phyloP scores from a whole-genome alignment of 92 coral and sea anemone species.

The Chrysogorgia sp. region DNA sequence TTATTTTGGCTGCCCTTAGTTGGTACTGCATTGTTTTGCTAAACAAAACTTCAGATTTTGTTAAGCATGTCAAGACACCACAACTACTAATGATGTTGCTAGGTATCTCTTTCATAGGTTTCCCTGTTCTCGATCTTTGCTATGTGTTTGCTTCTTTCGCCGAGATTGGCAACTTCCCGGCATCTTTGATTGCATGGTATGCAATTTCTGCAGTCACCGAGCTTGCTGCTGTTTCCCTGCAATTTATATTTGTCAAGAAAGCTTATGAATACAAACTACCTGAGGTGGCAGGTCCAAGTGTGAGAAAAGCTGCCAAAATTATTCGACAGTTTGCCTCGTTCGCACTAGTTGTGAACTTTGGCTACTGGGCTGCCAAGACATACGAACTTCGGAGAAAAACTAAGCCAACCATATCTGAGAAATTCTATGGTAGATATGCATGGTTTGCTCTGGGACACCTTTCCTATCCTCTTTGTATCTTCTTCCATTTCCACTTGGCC shows the following conservation, averaged over 20 bases:
- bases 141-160: constrained; percentile 7
- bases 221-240: constrained; percentile 4
- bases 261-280: constrained; percentile 19
- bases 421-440: constrained; percentile 32
- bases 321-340: constrained; percentile 37
- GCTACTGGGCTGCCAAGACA: constrained; percentile 39
- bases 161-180: constrained; percentile 8
- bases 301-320: not conserved
- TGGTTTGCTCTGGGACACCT: constrained; percentile 32
- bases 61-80: not conserved
- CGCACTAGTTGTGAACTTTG: constrained; percentile 14
- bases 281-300: not conserved
- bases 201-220: not conserved
- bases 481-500: constrained; percentile 37
- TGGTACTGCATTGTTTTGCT: not conserved
- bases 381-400: not conserved
- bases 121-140: constrained; percentile 16
- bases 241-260: constrained; percentile 24
- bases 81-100: constrained; percentile 11
- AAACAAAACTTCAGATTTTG: not conserved
- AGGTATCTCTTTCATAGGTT: constrained; percentile 28
- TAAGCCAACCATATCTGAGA: not conserved
- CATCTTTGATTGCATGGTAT: not conserved
- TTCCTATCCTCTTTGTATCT: constrained; percentile 15
- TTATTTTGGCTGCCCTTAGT: not conserved